phyloP scores from a whole-genome alignment of 1,140 invertebrate genomes.

The Scaptomyza montana region DNA sequence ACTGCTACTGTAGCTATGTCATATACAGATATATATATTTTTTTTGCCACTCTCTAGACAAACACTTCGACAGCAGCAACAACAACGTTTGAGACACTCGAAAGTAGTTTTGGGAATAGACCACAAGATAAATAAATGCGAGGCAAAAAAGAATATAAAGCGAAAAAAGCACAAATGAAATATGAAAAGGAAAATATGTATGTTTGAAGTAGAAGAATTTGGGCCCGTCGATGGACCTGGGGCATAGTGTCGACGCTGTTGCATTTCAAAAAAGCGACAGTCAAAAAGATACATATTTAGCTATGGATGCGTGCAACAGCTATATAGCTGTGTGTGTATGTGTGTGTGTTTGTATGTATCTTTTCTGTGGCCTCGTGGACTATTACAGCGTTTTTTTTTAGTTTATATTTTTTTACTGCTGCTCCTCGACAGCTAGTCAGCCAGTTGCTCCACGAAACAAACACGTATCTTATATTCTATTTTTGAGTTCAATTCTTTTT shows the following conservation, averaged over 20 bases:
- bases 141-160: constrained; percentile 32
- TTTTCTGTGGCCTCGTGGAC: constrained; percentile 48
- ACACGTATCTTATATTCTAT: constrained; percentile 78
- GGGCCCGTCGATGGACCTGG: constrained; percentile 63
- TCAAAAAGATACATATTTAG: constrained; percentile 55
- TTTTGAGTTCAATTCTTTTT: constrained; percentile 61
- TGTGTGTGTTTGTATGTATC: constrained; percentile 36
- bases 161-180: constrained; percentile 42
- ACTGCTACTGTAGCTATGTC: constrained; percentile 51
- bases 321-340: constrained; percentile 9
- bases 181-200: constrained; percentile 57
- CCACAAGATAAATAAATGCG: constrained; percentile 33
- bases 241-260: constrained; percentile 28
- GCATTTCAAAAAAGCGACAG: constrained; percentile 23
- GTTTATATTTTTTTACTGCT: constrained; percentile 39
- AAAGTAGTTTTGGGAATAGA: constrained; percentile 68
- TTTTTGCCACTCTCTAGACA: constrained; percentile 58
- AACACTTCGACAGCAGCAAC: constrained; percentile 35
- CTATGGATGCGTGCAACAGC: constrained; percentile 39
- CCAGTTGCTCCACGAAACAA: constrained; percentile 9
- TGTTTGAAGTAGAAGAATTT: constrained; percentile 28
- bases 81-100: constrained; percentile 37
- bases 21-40: constrained; percentile 8
- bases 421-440: constrained; percentile 12
- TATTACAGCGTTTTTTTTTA: constrained; percentile 54